These are phyloP conservation scores for Sympetrum striolatum DNA, from an alignment of 2,888 invertebrate species.

Conservation along the genomic window DNA sequence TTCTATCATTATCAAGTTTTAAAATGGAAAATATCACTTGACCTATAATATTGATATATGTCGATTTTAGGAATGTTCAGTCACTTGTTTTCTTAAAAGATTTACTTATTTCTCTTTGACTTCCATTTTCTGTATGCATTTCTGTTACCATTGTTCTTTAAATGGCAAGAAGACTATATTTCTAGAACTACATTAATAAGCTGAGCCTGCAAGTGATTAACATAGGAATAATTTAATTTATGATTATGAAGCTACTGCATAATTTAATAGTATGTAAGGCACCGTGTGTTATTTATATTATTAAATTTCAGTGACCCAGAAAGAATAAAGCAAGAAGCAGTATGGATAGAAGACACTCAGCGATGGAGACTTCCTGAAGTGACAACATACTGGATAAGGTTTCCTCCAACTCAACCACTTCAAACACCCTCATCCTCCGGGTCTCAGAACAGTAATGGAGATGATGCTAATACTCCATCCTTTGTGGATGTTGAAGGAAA, in stretches of 20 bases:
- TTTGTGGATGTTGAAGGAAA: not conserved
- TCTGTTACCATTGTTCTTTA: no score
- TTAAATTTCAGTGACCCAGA: conserved; percentile 68
- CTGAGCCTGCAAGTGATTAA: no score
- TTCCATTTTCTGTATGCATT: no score
- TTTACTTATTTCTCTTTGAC: no score
- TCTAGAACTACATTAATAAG: no score
- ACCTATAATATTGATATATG: no score
- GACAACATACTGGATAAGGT: conserved; percentile 67
- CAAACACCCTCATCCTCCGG: not conserved
- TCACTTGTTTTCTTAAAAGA: no score
- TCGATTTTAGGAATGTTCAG: no score
- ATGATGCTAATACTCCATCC: not conserved
- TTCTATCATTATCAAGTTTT: no score
- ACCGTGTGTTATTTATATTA: not conserved
- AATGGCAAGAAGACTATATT: no score
- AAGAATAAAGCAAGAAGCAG: conserved; percentile 69
- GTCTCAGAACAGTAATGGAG: not conserved
- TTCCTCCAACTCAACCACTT: conserved; percentile 69
- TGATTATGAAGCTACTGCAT: not conserved
- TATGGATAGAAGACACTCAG: conserved; percentile 78
- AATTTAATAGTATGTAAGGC: no score
- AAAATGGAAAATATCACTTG: no score
- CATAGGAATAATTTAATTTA: not conserved
- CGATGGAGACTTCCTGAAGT: conserved; percentile 76